Conservation (phyloP, 2,888 invertebrate species). For the Augochlorella aurata region DNA sequence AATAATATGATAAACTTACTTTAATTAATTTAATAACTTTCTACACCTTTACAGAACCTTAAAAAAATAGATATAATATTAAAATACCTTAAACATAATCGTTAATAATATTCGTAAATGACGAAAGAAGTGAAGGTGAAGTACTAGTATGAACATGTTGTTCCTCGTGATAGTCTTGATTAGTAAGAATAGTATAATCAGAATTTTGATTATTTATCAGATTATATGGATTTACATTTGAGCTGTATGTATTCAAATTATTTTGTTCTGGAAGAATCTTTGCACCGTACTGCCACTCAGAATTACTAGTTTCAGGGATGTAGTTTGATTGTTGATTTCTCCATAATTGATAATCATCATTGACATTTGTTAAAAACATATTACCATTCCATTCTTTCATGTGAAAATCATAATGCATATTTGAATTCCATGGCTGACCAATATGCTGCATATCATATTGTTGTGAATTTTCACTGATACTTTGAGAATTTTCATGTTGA, state of each 20-base stretch:
- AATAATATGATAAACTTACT: constrained; percentile 12
- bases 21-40: neutral
- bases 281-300: constrained; percentile 1
- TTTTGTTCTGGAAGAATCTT: neutral
- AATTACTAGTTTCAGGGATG: neutral
- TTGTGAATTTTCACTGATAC: neutral
- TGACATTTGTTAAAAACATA: neutral
- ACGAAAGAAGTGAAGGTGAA: neutral
- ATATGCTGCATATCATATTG: neutral
- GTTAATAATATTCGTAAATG: neutral
- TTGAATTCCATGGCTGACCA: neutral
- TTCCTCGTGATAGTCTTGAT: neutral
- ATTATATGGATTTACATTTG: constrained; percentile 4
- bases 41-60: constrained; percentile 2
- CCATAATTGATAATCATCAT: constrained; percentile 8
- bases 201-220: neutral
- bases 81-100: constrained; percentile 18
- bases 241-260: neutral
- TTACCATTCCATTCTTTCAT: neutral
- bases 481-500: neutral
- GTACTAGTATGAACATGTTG: neutral
- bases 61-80: neutral
- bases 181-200: neutral
- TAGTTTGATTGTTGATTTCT: constrained; percentile 4
- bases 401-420: neutral